Evolutionary conservation across 2,888 invertebrate genomes (phyloP).

Genomic region (Pristionchus fissidentatus): DNA sequence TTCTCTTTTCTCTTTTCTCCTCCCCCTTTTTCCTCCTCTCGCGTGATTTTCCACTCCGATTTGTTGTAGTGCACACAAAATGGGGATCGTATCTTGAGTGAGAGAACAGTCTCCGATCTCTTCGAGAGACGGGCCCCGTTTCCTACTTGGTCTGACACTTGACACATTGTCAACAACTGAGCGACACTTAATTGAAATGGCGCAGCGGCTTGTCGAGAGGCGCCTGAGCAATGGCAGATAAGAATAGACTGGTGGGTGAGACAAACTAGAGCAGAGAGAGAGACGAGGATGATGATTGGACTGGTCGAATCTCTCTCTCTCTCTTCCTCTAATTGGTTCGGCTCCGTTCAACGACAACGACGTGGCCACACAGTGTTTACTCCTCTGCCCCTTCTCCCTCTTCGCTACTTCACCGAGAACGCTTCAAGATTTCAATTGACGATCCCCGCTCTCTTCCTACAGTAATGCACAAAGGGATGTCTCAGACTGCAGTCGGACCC

Average conservation of each 20-base stretch:
- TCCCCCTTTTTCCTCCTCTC: neutral
- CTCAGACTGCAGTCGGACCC: neutral
- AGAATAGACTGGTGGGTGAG: neutral
- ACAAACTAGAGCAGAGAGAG: neutral
- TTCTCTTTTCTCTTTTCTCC: neutral
- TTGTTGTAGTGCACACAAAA: constrained; percentile 3
- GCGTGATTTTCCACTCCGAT: constrained; percentile 9
- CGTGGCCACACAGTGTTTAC: constrained; percentile 1
- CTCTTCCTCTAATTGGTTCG: neutral
- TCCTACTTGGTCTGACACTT: no score
- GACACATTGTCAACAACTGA: neutral
- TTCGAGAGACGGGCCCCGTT: no score
- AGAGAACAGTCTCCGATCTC: neutral
- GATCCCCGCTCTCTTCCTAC: neutral
- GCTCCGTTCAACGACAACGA: neutral
- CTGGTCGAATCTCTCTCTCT: neutral
- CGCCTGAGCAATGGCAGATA: neutral
- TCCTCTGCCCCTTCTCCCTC: neutral
- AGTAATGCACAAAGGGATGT: neutral
- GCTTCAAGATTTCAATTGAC: constrained; percentile 13
- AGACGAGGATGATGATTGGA: constrained; percentile 23
- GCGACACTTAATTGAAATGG: constrained; percentile 32
- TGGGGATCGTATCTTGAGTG: neutral
- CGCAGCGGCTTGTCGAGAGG: constrained; percentile 14
- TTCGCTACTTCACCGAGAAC: no score